Conservation (phyloP, 35 echinoderm and acorn worm genomes). For the Eucidaris tribuloides region DNA sequence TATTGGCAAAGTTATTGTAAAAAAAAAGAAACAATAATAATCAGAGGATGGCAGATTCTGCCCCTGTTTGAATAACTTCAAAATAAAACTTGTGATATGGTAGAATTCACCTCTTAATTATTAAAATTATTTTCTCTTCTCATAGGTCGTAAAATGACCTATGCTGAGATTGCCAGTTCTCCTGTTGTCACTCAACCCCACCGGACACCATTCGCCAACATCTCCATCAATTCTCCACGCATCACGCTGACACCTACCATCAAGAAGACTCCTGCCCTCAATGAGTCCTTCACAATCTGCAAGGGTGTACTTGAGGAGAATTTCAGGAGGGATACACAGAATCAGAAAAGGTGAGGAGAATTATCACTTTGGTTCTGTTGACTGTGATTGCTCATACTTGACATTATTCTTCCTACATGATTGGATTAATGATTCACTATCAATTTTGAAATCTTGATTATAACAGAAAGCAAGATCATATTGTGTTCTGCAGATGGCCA, state of each 20-base stretch:
- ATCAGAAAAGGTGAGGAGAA: neutral
- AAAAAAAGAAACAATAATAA: no score
- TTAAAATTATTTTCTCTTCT: neutral
- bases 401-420: no score
- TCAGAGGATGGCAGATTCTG: no score
- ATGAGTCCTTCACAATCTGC: conserved; percentile 22
- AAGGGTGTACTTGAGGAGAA: neutral
- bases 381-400: no score
- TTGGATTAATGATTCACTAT: no score
- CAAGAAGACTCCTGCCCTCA: neutral
- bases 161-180: conserved; percentile 48
- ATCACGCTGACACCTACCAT: neutral
- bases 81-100: neutral
- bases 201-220: conserved; percentile 35
- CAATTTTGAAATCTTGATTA: no score
- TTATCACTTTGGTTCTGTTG: neutral
- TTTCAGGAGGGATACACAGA: neutral
- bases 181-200: conserved; percentile 5
- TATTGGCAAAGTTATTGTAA: no score
- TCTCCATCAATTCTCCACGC: conserved; percentile 50
- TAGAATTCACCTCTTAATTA: no score
- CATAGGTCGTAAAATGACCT: conserved; percentile 38
- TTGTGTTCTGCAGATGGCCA: no score
- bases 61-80: neutral
- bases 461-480: no score